Evolutionary conservation across 2,888 invertebrate species (phyloP), one percentile per base, ranked within the genome.

Genomic region (Mimumesa dahlbomi): DNA sequence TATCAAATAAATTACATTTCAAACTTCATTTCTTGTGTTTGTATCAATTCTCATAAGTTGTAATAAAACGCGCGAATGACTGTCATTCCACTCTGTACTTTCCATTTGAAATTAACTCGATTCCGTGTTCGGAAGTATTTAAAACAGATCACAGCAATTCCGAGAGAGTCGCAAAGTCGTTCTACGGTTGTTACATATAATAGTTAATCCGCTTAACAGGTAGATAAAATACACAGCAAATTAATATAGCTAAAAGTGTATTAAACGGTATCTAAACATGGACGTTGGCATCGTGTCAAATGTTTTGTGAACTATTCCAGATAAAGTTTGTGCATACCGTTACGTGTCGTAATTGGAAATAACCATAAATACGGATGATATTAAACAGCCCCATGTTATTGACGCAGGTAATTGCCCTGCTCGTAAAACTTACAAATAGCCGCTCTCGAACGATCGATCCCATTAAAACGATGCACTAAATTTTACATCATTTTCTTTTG

Each of bases 381-480:
- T 49, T 49, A 13, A 34, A 18, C 49, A 49, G 49, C 1, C 19
- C 11, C 16, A 1, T 11, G 19, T 16, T 11, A n/a, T 46, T 9
- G 34, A 19, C 13, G 11, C 49, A 13, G n/a, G 16, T 29, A 6
- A 46, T 29, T 46, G 14, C 18, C 13, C 11, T 7, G n/a, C 11
- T 34, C 18, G 6, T 21, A 19, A 2, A 45, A 45, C 11, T 2
- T 13, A 40, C 7, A 45, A n/a, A 45, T 21, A 45, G 9, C 4
- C n/a, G 34, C 48, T 14, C 29, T 48, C 14, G 29, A 48, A 48
- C 25, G 48, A 16, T 48, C 13, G 14, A 22, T 18, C 11, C 42
- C n/a, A n/a, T n/a, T n/a, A n/a, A n/a, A n/a, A n/a, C 16, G 42
- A 13, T 42, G 42, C 11, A 16, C 13, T 42, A 9, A 6, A 29